A percentile compares a stretch with the other conserved stretches of the same genome.
Conservation (phyloP, 2,113 vertebrate species). For the Zosterops hypoxanthus region DNA sequence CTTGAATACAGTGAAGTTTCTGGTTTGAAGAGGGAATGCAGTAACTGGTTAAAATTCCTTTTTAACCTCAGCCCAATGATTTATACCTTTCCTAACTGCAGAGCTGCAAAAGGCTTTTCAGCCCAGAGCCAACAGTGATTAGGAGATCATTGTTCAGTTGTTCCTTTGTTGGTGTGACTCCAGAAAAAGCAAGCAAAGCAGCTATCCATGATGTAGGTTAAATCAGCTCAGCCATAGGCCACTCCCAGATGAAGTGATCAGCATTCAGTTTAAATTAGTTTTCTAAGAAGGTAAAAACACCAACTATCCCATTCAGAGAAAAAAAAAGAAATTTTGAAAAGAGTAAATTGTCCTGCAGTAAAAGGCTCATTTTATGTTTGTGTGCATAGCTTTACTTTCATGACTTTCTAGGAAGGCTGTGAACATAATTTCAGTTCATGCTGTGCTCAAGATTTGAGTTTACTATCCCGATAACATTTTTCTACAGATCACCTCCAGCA, state of each 20-base stretch:
- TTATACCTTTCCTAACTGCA: neutral
- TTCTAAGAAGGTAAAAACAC: neutral
- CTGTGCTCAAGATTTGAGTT: neutral
- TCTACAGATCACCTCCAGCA: conserved; percentile 87
- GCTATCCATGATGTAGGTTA: neutral
- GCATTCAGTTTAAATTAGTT: neutral
- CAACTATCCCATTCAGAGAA: neutral
- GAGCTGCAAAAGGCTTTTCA: neutral
- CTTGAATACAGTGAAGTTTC: neutral
- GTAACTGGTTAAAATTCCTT: neutral
- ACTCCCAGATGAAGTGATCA: neutral
- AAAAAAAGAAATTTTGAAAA: neutral
- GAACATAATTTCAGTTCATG: neutral
- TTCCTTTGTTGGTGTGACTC: neutral
- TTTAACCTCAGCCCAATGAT: neutral
- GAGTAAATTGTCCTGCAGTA: neutral
- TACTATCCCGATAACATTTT: neutral
- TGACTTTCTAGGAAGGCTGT: neutral
- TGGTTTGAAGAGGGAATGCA: neutral
- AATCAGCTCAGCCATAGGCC: neutral
- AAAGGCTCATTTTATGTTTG: neutral
- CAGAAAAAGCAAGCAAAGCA: neutral
- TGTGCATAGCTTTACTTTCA: neutral
- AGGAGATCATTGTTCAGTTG: neutral
- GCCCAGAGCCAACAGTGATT: neutral